Evolutionary conservation across 2,888 invertebrate species (phyloP), one percentile per base, ranked within the genome.

Genomic region (Dryobota labecula): DNA sequence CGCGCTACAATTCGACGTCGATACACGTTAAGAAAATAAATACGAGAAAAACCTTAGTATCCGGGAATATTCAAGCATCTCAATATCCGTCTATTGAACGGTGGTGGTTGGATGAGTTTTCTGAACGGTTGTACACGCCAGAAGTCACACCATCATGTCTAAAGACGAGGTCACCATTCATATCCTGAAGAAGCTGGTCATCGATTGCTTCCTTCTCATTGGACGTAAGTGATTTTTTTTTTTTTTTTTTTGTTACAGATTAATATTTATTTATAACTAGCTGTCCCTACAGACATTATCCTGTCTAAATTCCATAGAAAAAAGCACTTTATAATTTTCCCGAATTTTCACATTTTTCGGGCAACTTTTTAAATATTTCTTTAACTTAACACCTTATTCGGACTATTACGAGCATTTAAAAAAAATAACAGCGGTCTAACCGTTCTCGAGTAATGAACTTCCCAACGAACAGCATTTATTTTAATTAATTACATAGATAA

Each of bases 161-260:
- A 65, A 80, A 33, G 47, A 76, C 3, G 77, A 73, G 11, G 30
- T 0, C n/a, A 69, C 79, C 0, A 65, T 80, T 8, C 27, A 65
- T 13, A 84, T 76, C 56, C 43, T 80, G 18, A 89, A 90, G 84
- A 95, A 93, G 78, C 79, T 95, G 45, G 92, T 94, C 20, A 67
- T 93, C 2, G 94, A 95, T 80, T 88, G 89, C 64, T 89, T 93
- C 64, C 74, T 94, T 9, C 76, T 94, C n/a, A 87, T 86, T 76
- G 89, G 86, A 69, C 78, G 94, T 95, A 84, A 94, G 94, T 94
- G 18, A 38, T 54, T 45, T 8, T 4, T 41, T 27, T 47, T 3
- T 0, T 27, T 43, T 8, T n/a, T 8, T 41, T 57, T 49, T 24
- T 0, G 6, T 15, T 20, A 24, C 0, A 6, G 0, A 0, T 18